phyloP scores from a whole-genome alignment of 2,797 vertebrate genomes.

The Fundulus diaphanus region DNA sequence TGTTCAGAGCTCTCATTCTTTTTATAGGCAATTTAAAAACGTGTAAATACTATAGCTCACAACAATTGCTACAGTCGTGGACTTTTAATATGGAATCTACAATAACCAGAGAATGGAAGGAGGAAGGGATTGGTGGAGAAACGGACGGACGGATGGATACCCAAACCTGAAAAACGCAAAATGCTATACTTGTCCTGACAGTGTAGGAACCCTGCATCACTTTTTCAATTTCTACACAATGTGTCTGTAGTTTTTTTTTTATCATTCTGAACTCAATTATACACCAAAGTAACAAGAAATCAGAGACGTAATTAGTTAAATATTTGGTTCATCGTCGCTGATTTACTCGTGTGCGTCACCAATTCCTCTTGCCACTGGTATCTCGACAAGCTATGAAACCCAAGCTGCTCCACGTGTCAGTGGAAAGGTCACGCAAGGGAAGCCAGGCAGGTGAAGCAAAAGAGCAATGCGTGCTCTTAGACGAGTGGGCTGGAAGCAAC shows the following conservation, averaged over 20 bases:
- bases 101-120: not conserved
- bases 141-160: not conserved
- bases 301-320: not conserved
- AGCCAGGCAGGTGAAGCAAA: slow-evolving; percentile 7
- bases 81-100: not conserved
- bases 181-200: not conserved
- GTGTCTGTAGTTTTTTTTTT: not conserved
- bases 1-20: not conserved
- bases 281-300: not conserved
- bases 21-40: not conserved
- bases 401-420: slow-evolving; percentile 35
- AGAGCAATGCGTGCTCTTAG: slow-evolving; percentile 18
- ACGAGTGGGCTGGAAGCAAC: slow-evolving; percentile 17
- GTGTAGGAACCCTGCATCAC: not conserved
- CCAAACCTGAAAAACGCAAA: not conserved
- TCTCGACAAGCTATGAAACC: not conserved
- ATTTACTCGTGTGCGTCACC: not conserved
- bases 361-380: slow-evolving; percentile 12
- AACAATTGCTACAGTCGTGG: not conserved
- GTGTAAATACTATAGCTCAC: not conserved
- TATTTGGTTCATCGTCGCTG: not conserved
- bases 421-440: slow-evolving; percentile 22
- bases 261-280: not conserved
- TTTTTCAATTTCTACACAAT: not conserved
- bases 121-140: not conserved